Evolutionary conservation across 2,797 vertebrate species (phyloP).

Genomic region (Pogonophryne albipinna): DNA sequence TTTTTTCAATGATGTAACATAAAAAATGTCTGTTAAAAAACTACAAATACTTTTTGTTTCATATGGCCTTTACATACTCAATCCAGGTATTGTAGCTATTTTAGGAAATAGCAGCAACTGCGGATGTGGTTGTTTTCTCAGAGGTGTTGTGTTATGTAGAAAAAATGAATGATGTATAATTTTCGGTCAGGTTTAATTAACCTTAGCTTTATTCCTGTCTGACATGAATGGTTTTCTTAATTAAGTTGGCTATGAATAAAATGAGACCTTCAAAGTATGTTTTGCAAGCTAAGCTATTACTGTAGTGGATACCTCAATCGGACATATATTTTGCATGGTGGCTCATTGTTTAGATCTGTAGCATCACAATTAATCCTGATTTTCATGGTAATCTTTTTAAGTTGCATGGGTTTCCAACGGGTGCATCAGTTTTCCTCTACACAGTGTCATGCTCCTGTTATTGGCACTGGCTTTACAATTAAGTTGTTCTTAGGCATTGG

Average conservation of each 20-base stretch:
- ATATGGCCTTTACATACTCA: background rate
- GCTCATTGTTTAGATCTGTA: background rate
- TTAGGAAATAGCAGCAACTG: background rate
- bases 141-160: background rate
- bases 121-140: conserved; percentile 1
- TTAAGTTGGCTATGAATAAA: background rate
- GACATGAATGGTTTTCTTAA: background rate
- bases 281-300: background rate
- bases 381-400: background rate
- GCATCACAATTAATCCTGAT: background rate
- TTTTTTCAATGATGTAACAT: background rate
- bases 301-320: background rate
- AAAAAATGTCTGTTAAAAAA: background rate
- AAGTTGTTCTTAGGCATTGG: background rate
- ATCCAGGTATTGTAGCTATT: background rate
- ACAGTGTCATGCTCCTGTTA: background rate
- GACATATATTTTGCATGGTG: background rate
- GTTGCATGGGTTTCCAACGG: background rate
- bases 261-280: background rate
- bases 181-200: conserved; percentile 1
- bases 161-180: background rate
- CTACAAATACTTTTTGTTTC: background rate
- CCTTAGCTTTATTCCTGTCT: background rate
- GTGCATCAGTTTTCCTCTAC: background rate
- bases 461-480: background rate